Evolutionary conservation across 1,140 invertebrate genomes (phyloP).

Genomic region (Tachypleus tridentatus): DNA sequence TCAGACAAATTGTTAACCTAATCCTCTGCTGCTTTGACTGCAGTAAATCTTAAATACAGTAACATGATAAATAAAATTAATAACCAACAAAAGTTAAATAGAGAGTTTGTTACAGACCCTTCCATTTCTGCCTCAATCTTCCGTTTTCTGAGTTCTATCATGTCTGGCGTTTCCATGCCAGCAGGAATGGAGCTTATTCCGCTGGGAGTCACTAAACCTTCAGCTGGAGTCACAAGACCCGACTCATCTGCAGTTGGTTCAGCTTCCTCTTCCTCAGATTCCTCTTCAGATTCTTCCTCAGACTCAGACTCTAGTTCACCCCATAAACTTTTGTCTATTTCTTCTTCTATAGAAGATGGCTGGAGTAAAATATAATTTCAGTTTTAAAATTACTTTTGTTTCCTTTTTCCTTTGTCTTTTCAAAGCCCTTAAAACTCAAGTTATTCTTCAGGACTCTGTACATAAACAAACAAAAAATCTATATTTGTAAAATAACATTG

Average conservation of each 20-base stretch:
- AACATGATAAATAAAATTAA: no score
- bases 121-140: conserved; percentile 96
- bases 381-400: neutral
- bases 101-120: conserved; percentile 42
- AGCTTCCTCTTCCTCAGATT: conserved; percentile 40
- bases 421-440: no score
- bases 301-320: conserved; percentile 93
- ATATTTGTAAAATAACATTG: no score
- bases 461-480: neutral
- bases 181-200: conserved; percentile 88
- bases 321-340: conserved; percentile 87
- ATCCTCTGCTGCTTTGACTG: no score
- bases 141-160: conserved; percentile 93
- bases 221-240: conserved; percentile 74
- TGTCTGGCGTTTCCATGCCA: conserved; percentile 94
- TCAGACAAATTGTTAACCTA: no score
- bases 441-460: no score
- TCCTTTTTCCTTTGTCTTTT: no score
- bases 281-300: conserved; percentile 52
- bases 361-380: conserved; percentile 17
- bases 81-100: no score
- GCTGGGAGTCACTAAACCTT: conserved; percentile 75
- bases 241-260: conserved; percentile 47
- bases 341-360: conserved; percentile 53
- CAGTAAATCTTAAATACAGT: no score